These are phyloP conservation scores for Zosterops lateralis DNA, from an alignment of 2,113 vertebrate species.

Conservation along the genomic window DNA sequence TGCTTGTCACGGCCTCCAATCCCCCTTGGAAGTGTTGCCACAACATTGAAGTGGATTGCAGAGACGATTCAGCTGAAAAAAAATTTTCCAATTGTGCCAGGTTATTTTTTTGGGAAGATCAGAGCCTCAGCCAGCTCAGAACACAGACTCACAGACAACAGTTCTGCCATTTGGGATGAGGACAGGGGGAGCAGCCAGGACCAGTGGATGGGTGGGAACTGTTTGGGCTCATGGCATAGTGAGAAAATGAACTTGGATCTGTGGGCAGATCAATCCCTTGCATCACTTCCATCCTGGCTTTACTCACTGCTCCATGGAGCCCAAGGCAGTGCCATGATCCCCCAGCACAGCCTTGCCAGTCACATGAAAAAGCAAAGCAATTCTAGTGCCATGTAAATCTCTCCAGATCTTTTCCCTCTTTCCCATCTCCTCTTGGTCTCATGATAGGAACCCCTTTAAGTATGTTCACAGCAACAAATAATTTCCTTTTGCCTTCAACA, in stretches of 20 bases:
- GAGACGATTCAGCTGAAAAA: not conserved
- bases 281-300: not conserved
- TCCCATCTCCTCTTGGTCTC: not conserved
- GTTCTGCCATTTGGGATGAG: rapidly evolving
- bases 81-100: not conserved
- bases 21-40: not conserved
- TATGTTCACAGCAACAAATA: not conserved
- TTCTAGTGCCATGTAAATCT: not conserved
- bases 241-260: not conserved
- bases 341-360: not conserved
- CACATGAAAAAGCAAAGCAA: not conserved
- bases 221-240: rapidly evolving
- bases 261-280: not conserved
- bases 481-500: not conserved
- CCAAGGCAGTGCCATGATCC: not conserved
- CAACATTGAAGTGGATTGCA: not conserved
- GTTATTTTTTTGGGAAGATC: not conserved
- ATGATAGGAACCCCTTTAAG: not conserved
- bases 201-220: rapidly evolving
- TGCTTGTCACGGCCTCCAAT: not conserved
- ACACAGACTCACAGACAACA: rapidly evolving
- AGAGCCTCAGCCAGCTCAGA: not conserved
- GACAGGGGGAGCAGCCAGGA: not conserved
- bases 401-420: not conserved
- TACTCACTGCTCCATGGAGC: rapidly evolving